A percentile compares a stretch with the other conserved stretches of the same genome.
These are phyloP conservation scores for Drosophila novamexicana DNA, from an alignment of 1,140 invertebrate genomes.

Conservation along the genomic window DNA sequence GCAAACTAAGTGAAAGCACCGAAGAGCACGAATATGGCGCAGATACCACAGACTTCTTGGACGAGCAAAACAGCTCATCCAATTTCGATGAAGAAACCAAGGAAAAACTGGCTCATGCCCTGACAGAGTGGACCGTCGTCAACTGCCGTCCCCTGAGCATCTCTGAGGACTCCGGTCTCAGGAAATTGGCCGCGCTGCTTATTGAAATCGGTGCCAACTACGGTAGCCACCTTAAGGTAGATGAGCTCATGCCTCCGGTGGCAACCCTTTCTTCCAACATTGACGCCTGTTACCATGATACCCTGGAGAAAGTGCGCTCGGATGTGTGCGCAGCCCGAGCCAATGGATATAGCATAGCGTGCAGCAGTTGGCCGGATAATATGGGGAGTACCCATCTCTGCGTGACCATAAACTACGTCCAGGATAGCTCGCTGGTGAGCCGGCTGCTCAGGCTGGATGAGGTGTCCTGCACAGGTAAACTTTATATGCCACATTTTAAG, in stretches of 20 bases:
- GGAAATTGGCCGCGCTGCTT: slow-evolving; percentile 14
- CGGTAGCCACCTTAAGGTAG: slow-evolving; percentile 11
- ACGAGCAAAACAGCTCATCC: not conserved
- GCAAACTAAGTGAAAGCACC: not conserved
- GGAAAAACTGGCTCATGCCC: slow-evolving; percentile 17
- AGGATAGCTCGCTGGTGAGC: not conserved
- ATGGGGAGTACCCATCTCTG: not conserved
- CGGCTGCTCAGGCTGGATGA: slow-evolving; percentile 7
- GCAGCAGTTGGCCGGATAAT: not conserved
- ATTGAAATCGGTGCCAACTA: slow-evolving; percentile 27
- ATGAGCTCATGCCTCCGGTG: slow-evolving; percentile 24
- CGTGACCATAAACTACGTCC: slow-evolving; percentile 6
- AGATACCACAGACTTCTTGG: not conserved
- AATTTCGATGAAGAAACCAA: slow-evolving; percentile 1
- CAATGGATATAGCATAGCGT: slow-evolving; percentile 15
- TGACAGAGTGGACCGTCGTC: slow-evolving; percentile 27
- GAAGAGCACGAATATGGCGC: not conserved
- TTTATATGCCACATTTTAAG: not conserved
- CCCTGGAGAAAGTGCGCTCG: not conserved
- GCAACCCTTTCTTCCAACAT: slow-evolving; percentile 3
- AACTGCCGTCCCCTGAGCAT: slow-evolving; percentile 32
- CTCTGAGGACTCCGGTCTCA: slow-evolving; percentile 9
- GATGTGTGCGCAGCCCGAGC: slow-evolving; percentile 1
- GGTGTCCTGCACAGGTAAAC: not conserved
- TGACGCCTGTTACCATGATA: slow-evolving; percentile 1